Conservation (phyloP, 2,797 vertebrate genomes). For the Alfaro cultratus region DNA sequence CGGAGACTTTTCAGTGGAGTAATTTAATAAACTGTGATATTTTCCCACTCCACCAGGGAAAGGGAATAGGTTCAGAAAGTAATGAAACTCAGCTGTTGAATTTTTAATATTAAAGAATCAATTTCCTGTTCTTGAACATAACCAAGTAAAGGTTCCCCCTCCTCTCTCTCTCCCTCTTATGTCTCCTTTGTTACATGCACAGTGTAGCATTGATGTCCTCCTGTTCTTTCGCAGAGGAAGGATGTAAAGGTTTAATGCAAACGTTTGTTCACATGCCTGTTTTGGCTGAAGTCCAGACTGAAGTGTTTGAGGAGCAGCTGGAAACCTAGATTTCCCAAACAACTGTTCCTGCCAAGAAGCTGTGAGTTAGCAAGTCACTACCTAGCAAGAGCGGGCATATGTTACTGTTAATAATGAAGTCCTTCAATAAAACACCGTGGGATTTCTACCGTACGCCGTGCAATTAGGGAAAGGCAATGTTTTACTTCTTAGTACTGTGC, state of each 20-base stretch:
- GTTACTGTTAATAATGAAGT: slow-evolving; percentile 17
- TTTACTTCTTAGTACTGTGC: not conserved
- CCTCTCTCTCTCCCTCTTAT: slow-evolving; percentile 38
- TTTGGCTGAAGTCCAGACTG: slow-evolving; percentile 17
- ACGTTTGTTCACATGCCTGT: slow-evolving; percentile 49
- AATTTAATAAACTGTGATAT: slow-evolving; percentile 83
- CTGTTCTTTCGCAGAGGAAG: slow-evolving; percentile 11
- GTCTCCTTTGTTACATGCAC: slow-evolving; percentile 52
- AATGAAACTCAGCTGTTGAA: slow-evolving; percentile 80
- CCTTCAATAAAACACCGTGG: not conserved
- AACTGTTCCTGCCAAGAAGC: slow-evolving; percentile 2
- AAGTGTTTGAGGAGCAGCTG: slow-evolving; percentile 28
- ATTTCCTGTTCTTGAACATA: slow-evolving; percentile 76
- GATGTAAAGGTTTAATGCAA: slow-evolving; percentile 48
- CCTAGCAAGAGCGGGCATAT: slow-evolving; percentile 7
- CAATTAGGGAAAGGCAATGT: not conserved
- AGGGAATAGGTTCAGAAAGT: slow-evolving; percentile 74
- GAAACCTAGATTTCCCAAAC: slow-evolving; percentile 22
- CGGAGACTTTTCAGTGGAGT: slow-evolving; percentile 76
- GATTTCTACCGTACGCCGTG: not conserved
- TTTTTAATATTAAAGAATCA: slow-evolving; percentile 82
- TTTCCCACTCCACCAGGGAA: slow-evolving; percentile 72
- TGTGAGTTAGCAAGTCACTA: slow-evolving; percentile 4
- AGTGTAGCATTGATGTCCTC: slow-evolving; percentile 41
- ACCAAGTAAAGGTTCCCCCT: slow-evolving; percentile 46